Conservation (phyloP, 2,113 vertebrate genomes). For the Nothobranchius furzeri region DNA sequence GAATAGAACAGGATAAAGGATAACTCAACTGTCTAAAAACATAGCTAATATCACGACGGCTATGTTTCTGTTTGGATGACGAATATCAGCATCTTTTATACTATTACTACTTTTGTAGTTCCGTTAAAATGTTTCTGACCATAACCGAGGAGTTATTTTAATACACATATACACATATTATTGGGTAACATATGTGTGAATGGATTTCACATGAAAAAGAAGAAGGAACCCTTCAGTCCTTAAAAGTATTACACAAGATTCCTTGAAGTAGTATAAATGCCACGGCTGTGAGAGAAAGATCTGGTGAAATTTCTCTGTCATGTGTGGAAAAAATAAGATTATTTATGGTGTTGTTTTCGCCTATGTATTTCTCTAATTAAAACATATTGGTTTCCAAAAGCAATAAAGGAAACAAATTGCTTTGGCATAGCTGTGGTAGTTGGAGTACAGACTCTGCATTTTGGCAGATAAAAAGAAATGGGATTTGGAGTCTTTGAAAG, state of each 20-base stretch:
- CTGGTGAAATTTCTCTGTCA: constrained; percentile 72
- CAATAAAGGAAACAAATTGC: constrained; percentile 78
- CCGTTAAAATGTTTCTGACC: too few relatives aligned
- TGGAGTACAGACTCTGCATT: constrained; percentile 63
- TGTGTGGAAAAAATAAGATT: constrained; percentile 67
- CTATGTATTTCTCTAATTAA: constrained; percentile 78
- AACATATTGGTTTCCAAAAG: constrained; percentile 76
- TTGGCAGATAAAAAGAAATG: constrained; percentile 65
- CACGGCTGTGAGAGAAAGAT: constrained; percentile 54
- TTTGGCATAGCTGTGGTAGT: constrained; percentile 71
- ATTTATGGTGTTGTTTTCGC: constrained; percentile 78
- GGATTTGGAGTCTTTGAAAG: constrained; percentile 70
- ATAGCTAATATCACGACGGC: too few relatives aligned
- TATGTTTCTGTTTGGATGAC: too few relatives aligned
- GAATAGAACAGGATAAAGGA: too few relatives aligned
- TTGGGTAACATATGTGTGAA: too few relatives aligned
- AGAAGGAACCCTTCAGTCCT: not conserved
- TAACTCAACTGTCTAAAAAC: too few relatives aligned
- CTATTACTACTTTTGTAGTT: too few relatives aligned
- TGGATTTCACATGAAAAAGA: too few relatives aligned
- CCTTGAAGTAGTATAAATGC: constrained; percentile 54
- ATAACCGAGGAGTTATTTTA: too few relatives aligned
- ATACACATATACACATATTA: too few relatives aligned
- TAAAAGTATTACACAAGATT: constrained; percentile 16
- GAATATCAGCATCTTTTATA: too few relatives aligned